Evolutionary conservation across 2,113 vertebrate species (phyloP), one percentile per base, ranked within the genome.

Genomic region (Saccopteryx bilineata): DNA sequence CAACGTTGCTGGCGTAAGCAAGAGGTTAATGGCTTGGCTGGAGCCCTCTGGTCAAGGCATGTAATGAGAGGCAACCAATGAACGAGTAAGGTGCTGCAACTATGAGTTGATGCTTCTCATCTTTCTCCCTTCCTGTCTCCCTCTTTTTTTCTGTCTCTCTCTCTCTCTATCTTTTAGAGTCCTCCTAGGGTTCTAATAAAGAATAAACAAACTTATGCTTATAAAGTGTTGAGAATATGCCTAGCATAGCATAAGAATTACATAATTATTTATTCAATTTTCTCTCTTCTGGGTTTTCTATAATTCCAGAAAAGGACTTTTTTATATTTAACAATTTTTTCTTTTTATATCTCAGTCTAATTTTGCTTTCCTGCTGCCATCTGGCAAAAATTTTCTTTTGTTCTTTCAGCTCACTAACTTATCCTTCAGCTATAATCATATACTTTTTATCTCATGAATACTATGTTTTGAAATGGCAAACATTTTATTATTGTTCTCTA

Each of bases 161-260:
- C 39, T 39, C 39, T 39, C 39, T 39, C 39, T 39, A 39, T 39
- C 39, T 39, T 39, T 39, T 39, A 39, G 39, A 39, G 39, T 50
- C 48, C 74, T 81, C 58, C n/a, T 66, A 89, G 78, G 15, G 39
- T 75, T 94, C 54, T 68, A 31, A 90, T 84, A 21, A 60, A 79
- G 39, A 58, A 83, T 83, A 68, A 82, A n/a, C 66, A 93, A 26
- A 69, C 52, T 61, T 76, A 68, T 76, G 50, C 31, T 17, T 90
- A 60, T 60, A 58, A 85, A 76, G 69, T 48, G 21, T 33, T 89
- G 68, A 66, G 28, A 83, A 75, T 17, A 83, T 68, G 52, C 23
- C 71, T 84, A 46, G 24, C 10, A 74, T 39, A 94, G 50, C 66
- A 39, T 50, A 89, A 88, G 76, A 26, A 58, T 72, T 39, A 52